phyloP scores from a whole-genome alignment of 2,797 vertebrate species.

The Geotrypetes seraphini region DNA sequence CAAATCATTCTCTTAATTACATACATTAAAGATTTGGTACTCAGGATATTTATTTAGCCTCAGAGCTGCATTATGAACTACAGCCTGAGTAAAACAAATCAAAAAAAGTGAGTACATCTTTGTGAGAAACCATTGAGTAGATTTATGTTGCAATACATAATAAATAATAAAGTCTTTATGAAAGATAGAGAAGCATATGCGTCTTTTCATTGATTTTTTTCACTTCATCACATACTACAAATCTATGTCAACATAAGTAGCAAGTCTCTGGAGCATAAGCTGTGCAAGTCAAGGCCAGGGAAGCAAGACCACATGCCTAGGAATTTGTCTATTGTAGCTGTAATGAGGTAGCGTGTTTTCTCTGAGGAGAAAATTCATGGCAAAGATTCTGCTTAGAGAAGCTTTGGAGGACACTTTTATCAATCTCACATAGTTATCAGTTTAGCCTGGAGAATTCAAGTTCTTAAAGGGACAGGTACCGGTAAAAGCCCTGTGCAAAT shows the following conservation, averaged over 20 bases:
- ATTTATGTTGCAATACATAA: constrained; percentile 39
- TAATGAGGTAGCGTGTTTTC: constrained; percentile 41
- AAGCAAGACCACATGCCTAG: constrained; percentile 37
- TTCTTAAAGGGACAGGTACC: too few species aligned
- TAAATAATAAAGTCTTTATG: constrained; percentile 36
- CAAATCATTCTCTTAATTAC: too few species aligned
- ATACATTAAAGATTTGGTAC: too few species aligned
- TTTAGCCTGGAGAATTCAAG: too few species aligned
- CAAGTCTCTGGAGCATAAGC: constrained; percentile 46
- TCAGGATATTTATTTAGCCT: too few species aligned
- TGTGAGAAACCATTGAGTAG: too few species aligned
- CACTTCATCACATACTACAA: constrained; percentile 49
- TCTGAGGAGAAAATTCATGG: constrained; percentile 37
- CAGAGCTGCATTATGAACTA: too few species aligned
- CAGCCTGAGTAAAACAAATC: too few species aligned
- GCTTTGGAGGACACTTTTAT: constrained; percentile 21
- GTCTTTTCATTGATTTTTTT: constrained; percentile 52
- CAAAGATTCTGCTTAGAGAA: constrained; percentile 20
- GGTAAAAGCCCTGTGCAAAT: too few species aligned
- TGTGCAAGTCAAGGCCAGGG: constrained; percentile 44
- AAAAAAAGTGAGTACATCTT: too few species aligned
- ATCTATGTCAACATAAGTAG: constrained; percentile 52
- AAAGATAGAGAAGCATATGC: constrained; percentile 26
- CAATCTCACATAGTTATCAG: constrained; percentile 9
- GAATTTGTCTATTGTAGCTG: constrained; percentile 44